Evolutionary conservation across 1,140 invertebrate species (phyloP), one percentile per base, ranked within the genome.

Genomic region (Drosophila persimilis): DNA sequence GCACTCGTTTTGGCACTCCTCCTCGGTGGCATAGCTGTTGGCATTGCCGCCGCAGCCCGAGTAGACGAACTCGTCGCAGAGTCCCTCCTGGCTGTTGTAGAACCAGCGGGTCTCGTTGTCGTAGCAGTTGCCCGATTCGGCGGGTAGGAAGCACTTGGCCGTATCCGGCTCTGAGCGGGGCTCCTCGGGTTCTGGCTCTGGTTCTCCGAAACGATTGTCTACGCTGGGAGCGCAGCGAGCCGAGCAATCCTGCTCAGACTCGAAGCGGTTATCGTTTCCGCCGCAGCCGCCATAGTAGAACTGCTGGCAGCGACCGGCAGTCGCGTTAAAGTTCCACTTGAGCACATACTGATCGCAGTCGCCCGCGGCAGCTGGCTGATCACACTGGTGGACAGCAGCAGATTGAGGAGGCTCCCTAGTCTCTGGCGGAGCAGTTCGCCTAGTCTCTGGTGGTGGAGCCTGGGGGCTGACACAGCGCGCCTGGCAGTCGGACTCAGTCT

Each of bases 201-300:
- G 29, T 2, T 35, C 52, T 9, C 57, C 67, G 3, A 80, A 48
- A 0, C 74, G 64, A 22, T 13, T 61, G 0, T 79, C 77, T 53
- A 86, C 22, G 15, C 15, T 48, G 11, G 24, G 39, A 43, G n/a
- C 95, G 90, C 98, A 99, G 60, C 95, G 93, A 17, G 94, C 92
- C 70, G 96, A 94, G 89, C 96, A 97, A 31, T 95, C 95, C 26
- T 94, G 81, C 86, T 95, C 92, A 1, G 93, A 93, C 5, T 91
- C 77, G 80, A 97, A 97, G 80, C 96, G 96, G 85, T 97, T 97
- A 17, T 93, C 93, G 88, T 97, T 97, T 20, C 96, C 96, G 22
- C 94, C 95, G 79, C 96, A 97, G 8, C 96, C 96, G 4, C 95
- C 95, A 86, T 96, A 98, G 57, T 95, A 95, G 89, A 98, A 98